Evolutionary conservation across 2,113 vertebrate species (phyloP).

Genomic region (Nicator chloris): DNA sequence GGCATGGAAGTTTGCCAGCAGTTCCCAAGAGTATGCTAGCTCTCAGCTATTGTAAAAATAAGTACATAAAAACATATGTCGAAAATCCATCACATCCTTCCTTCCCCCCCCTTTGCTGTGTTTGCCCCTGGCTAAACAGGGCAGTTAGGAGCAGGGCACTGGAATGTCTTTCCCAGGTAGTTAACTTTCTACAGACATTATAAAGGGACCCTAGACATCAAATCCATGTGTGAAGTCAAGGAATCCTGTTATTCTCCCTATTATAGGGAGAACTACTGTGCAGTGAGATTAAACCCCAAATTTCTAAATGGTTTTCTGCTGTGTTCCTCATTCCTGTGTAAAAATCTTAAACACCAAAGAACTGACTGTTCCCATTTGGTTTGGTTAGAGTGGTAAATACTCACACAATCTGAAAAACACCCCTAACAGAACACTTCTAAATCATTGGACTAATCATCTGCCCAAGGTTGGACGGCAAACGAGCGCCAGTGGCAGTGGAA

Average conservation of each 20-base stretch:
- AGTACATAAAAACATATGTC: not conserved
- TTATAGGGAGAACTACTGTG: not conserved
- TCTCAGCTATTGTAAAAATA: not conserved
- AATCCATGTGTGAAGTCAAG: not conserved
- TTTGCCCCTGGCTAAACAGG: not conserved
- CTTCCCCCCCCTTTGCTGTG: not conserved
- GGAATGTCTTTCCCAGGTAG: conserved; percentile 5
- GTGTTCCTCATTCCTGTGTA: not conserved
- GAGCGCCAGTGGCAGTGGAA: accelerated
- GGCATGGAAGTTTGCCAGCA: not conserved
- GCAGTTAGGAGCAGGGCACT: not conserved
- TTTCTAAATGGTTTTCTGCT: not conserved
- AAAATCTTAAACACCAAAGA: not conserved
- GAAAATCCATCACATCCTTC: not conserved
- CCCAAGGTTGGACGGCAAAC: not conserved
- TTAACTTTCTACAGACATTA: not conserved
- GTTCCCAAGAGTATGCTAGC: not conserved
- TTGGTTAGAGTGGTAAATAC: not conserved
- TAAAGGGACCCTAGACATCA: not conserved
- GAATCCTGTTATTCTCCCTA: not conserved
- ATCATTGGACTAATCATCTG: not conserved
- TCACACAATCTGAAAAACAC: not conserved
- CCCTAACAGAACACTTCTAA: not conserved
- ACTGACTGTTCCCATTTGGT: not conserved
- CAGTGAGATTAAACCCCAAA: not conserved